Percentiles rank a stretch among this genome's conserved stretches.
Evolutionary conservation across 1,140 invertebrate genomes (phyloP).

Genomic region (Bombus waltoni): DNA sequence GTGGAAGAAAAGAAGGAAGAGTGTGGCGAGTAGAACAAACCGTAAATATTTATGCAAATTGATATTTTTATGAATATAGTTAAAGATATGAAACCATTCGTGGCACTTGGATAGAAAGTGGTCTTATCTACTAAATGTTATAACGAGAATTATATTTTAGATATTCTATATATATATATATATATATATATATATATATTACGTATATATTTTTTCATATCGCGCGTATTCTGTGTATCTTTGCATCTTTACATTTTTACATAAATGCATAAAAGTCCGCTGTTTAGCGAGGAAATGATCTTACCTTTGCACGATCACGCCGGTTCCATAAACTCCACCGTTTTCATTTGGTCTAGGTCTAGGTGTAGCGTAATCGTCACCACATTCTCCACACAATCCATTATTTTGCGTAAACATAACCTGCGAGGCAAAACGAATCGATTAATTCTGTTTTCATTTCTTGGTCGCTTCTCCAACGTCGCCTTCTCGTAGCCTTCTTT

Average conservation of each 20-base stretch:
- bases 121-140: not conserved
- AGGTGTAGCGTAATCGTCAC: conserved; percentile 74
- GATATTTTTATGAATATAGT: no score
- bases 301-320: conserved; percentile 77
- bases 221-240: no score
- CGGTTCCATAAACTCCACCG: conserved; percentile 82
- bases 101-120: no score
- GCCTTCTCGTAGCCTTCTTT: not conserved
- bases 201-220: no score
- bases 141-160: not conserved
- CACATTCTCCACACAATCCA: conserved; percentile 78
- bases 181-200: not conserved
- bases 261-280: no score
- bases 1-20: no score
- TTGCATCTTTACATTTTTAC: no score
- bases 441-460: not conserved
- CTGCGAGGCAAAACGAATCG: not conserved
- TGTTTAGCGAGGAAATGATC: not conserved
- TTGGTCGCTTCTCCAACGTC: not conserved
- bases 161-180: not conserved
- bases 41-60: no score
- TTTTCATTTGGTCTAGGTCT: conserved; percentile 84
- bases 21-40: no score
- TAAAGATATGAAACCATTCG: no score
- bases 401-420: conserved; percentile 61